Conservation (phyloP, 1,140 invertebrate genomes). For the Drosophila gunungcola region DNA sequence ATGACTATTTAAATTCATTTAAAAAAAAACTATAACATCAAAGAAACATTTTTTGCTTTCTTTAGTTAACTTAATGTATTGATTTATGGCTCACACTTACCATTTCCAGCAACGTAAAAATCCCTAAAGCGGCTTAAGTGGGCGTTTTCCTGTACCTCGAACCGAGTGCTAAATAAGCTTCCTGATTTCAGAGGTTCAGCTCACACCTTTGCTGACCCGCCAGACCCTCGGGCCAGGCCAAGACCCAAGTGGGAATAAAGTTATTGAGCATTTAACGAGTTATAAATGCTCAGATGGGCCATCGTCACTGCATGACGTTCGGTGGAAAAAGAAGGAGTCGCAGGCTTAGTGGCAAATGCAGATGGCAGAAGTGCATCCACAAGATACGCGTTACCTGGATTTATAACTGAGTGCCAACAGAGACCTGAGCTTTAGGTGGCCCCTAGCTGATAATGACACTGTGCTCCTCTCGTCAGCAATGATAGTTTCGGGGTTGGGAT, state of each 20-base stretch:
- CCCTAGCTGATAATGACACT: slow-evolving; percentile 76
- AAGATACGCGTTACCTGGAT: slow-evolving; percentile 63
- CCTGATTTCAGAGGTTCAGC: slow-evolving; percentile 37
- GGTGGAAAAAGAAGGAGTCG: slow-evolving; percentile 7
- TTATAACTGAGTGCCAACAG: slow-evolving; percentile 71
- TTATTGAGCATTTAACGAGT: slow-evolving; percentile 78
- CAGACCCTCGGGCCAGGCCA: slow-evolving; percentile 11
- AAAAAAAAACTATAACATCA: neutral
- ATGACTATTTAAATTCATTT: too few species aligned
- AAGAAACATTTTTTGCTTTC: neutral
- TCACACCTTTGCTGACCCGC: slow-evolving; percentile 38
- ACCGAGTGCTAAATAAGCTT: slow-evolving; percentile 46
- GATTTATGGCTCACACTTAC: neutral
- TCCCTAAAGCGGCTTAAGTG: slow-evolving; percentile 15
- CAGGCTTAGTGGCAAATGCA: slow-evolving; percentile 42
- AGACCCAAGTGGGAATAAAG: slow-evolving; percentile 53
- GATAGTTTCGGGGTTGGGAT: slow-evolving; percentile 4
- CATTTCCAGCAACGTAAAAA: neutral
- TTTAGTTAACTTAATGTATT: neutral
- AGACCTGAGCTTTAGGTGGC: slow-evolving; percentile 41
- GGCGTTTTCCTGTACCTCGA: slow-evolving; percentile 21
- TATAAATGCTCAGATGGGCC: slow-evolving; percentile 60
- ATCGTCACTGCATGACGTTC: slow-evolving; percentile 34
- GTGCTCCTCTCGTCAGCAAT: slow-evolving; percentile 65
- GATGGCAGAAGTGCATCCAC: slow-evolving; percentile 56